Conservation (phyloP, 1,140 invertebrate species). For the Zeugodacus cucurbitae region DNA sequence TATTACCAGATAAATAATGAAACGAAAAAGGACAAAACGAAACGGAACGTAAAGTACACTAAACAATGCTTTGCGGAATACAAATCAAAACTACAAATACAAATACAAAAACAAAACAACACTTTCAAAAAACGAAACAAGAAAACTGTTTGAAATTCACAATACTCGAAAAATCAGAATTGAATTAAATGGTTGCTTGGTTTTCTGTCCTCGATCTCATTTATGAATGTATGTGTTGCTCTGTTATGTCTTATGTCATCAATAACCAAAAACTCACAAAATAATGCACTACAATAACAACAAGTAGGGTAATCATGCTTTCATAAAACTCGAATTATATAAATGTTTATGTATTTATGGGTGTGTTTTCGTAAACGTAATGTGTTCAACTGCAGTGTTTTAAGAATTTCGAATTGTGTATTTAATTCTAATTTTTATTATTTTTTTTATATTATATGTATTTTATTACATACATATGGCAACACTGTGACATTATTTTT, state of each 20-base stretch:
- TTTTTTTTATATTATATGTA: too few relatives aligned
- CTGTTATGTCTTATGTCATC: slow-evolving; percentile 18
- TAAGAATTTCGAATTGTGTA: too few relatives aligned
- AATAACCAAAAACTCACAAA: background rate
- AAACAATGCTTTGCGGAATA: too few relatives aligned
- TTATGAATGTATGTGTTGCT: slow-evolving; percentile 26
- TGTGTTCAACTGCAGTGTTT: too few relatives aligned
- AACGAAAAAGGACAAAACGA: too few relatives aligned
- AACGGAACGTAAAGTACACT: too few relatives aligned
- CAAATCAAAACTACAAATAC: too few relatives aligned
- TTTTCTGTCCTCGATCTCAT: slow-evolving; percentile 46
- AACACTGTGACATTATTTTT: too few relatives aligned
- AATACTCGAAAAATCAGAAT: background rate
- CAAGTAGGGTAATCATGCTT: background rate
- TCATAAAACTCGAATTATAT: background rate
- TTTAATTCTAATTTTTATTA: too few relatives aligned
- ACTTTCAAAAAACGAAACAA: background rate
- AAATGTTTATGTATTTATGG: background rate
- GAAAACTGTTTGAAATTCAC: background rate
- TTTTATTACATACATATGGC: too few relatives aligned
- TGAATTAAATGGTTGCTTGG: slow-evolving; percentile 47
- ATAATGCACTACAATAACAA: background rate
- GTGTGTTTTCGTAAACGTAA: too few relatives aligned
- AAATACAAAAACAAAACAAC: background rate
- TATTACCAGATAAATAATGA: too few relatives aligned